Percentiles rank a stretch among this genome's conserved stretches.
These are phyloP conservation scores for Hucho hucho DNA, from an alignment of 2,113 vertebrate genomes.

Conservation along the genomic window DNA sequence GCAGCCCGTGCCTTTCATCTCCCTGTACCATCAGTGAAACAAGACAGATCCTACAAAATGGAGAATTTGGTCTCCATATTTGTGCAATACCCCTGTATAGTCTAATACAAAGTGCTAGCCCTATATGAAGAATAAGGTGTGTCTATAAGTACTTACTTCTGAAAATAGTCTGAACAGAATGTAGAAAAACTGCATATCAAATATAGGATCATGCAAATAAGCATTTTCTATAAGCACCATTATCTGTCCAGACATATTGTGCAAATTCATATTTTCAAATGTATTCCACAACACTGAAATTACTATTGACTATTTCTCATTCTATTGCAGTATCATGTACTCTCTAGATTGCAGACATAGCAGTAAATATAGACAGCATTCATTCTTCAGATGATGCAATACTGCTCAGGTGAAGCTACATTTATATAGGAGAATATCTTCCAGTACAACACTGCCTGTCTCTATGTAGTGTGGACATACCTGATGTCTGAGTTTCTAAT, in stretches of 20 bases:
- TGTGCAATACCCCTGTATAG: constrained; percentile 67
- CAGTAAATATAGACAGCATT: constrained; percentile 42
- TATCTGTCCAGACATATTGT: constrained; percentile 67
- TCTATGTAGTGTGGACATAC: constrained; percentile 71
- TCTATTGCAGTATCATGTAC: constrained; percentile 33
- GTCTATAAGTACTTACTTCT: constrained; percentile 51
- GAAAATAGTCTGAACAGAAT: constrained; percentile 32
- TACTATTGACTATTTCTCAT: constrained; percentile 14
- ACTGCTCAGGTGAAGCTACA: constrained; percentile 38
- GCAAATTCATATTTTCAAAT: constrained; percentile 65
- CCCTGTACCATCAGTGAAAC: constrained; percentile 69
- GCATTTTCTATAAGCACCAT: constrained; percentile 70
- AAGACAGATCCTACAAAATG: constrained; percentile 53
- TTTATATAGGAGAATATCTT: constrained; percentile 57
- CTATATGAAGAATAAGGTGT: constrained; percentile 55
- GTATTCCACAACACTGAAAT: constrained; percentile 63
- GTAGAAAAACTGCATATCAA: constrained; percentile 25
- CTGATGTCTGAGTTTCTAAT: constrained; percentile 64
- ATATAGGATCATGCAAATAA: constrained; percentile 59
- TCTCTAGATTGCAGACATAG: constrained; percentile 38
- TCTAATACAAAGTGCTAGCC: constrained; percentile 76
- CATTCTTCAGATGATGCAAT: constrained; percentile 38
- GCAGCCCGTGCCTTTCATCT: constrained; percentile 87
- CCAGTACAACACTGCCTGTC: constrained; percentile 51
- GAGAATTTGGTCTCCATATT: constrained; percentile 62